Conservation (phyloP, 2,888 invertebrate species). For the Caenorhabditis sp. region DNA sequence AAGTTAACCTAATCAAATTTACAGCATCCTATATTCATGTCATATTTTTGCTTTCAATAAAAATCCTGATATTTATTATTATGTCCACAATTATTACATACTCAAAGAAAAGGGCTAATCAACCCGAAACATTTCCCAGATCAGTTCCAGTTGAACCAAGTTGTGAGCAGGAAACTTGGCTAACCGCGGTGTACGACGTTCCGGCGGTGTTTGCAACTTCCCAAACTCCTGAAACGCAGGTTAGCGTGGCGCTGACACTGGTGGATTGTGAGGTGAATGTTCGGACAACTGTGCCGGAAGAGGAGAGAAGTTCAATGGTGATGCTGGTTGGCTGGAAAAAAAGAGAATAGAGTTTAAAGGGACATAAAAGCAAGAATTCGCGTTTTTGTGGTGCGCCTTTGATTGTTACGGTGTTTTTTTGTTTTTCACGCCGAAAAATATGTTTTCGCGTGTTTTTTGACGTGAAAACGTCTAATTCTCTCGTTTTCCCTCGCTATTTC, state of each 20-base stretch:
- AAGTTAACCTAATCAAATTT: neutral
- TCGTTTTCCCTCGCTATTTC: too few species aligned
- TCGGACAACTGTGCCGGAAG: slow-evolving; percentile 15
- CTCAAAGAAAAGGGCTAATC: slow-evolving; percentile 7
- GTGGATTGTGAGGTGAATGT: slow-evolving; percentile 7
- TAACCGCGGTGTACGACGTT: slow-evolving; percentile 5
- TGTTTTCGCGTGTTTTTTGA: too few species aligned
- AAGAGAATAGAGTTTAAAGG: too few species aligned
- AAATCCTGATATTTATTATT: slow-evolving; percentile 1
- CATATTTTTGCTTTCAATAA: slow-evolving; percentile 21
- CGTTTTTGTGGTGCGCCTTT: too few species aligned
- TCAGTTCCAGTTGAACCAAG: slow-evolving; percentile 32
- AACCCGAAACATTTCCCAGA: slow-evolving; percentile 18
- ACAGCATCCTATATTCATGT: neutral
- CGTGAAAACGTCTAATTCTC: too few species aligned
- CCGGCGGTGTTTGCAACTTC: slow-evolving; percentile 8
- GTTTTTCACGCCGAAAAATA: too few species aligned
- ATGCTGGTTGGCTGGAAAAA: slow-evolving; percentile 24
- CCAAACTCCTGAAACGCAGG: slow-evolving; percentile 29
- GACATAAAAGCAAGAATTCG: too few species aligned
- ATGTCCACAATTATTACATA: neutral
- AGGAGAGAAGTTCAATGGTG: slow-evolving; percentile 21
- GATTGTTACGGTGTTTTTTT: too few species aligned
- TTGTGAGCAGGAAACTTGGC: slow-evolving; percentile 35
- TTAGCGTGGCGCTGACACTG: slow-evolving; percentile 11